Conservation (phyloP, 2,797 vertebrate genomes). For the Xyrichtys novacula region DNA sequence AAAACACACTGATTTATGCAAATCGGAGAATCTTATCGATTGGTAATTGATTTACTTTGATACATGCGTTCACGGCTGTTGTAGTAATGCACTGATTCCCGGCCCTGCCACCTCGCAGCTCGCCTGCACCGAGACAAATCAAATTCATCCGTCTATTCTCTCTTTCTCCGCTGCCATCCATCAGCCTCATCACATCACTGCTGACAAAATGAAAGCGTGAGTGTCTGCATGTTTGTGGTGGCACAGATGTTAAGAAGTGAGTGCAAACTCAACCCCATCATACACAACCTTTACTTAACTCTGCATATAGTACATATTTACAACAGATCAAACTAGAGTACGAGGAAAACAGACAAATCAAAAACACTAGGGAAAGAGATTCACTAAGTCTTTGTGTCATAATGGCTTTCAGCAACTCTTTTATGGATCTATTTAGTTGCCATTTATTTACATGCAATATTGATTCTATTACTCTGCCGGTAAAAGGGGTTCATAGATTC, state of each 20-base stretch:
- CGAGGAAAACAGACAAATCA: constrained; percentile 3
- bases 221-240: constrained; percentile 6
- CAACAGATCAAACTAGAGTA: constrained; percentile 23
- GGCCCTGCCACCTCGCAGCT: constrained; percentile 31
- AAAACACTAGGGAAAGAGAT: constrained; percentile 10
- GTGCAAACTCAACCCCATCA: constrained; percentile 29
- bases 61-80: constrained; percentile 57
- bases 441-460: constrained; percentile 76
- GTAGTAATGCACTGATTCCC: constrained; percentile 48
- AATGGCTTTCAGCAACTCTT: constrained; percentile 62
- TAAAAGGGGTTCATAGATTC: constrained; percentile 69
- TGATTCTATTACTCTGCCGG: constrained; percentile 76
- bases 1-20: constrained; percentile 76
- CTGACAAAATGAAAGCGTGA: constrained; percentile 61
- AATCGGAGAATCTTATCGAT: constrained; percentile 79
- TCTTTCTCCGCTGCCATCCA: constrained; percentile 75
- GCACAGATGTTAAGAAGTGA: constrained; percentile 8
- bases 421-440: constrained; percentile 67
- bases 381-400: constrained; percentile 43
- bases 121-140: constrained; percentile 79
- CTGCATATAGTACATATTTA: not conserved
- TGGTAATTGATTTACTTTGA: constrained; percentile 84
- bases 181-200: constrained; percentile 81
- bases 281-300: constrained; percentile 19
- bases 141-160: constrained; percentile 79